Evolutionary conservation across 2,113 vertebrate species (phyloP).

Genomic region (Hippoglossus stenolepis): DNA sequence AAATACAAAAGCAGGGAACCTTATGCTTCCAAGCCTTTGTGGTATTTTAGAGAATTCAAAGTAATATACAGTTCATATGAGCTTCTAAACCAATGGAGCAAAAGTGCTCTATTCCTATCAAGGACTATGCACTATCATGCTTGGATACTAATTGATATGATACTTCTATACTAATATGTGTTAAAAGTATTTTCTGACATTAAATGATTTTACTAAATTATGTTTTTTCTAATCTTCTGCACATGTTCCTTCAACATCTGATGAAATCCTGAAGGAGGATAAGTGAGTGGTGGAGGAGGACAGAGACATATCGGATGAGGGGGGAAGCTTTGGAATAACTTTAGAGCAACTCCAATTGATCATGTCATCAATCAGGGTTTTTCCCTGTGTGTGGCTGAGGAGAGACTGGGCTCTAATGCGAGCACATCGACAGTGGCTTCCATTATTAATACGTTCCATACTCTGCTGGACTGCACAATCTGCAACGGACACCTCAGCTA

Average conservation of each 20-base stretch:
- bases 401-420: conserved; percentile 9
- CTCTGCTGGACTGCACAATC: conserved; percentile 20
- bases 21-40: too few relatives aligned
- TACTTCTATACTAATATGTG: too few relatives aligned
- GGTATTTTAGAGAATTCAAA: too few relatives aligned
- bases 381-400: conserved; percentile 5
- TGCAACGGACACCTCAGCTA: conserved; percentile 3
- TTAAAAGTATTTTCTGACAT: too few relatives aligned
- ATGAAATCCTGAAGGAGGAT: not conserved
- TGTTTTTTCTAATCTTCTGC: too few relatives aligned
- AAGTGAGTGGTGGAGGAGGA: not conserved
- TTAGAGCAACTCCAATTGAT: conserved; percentile 20
- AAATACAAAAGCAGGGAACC: not conserved
- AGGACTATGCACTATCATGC: not conserved
- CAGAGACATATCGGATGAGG: conserved; percentile 2
- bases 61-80: too few relatives aligned
- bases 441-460: conserved; percentile 36
- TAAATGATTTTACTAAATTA: too few relatives aligned
- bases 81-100: too few relatives aligned
- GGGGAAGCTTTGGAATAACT: conserved; percentile 24
- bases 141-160: not conserved
- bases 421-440: conserved; percentile 10
- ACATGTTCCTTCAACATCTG: too few relatives aligned
- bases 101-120: not conserved
- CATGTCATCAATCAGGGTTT: conserved; percentile 25